phyloP scores from a whole-genome alignment of 2,888 invertebrate genomes.

The Formica aserva region DNA sequence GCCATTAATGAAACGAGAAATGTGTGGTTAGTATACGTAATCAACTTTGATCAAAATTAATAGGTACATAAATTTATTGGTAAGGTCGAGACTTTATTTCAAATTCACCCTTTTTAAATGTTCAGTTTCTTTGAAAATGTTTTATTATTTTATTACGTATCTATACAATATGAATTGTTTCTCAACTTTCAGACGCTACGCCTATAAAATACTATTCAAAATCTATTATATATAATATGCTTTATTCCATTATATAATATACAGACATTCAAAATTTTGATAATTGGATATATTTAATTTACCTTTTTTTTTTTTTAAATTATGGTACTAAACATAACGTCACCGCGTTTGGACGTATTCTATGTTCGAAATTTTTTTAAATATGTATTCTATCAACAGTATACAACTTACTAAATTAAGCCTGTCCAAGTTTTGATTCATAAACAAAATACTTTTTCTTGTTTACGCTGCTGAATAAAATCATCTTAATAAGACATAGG shows the following conservation, averaged over 20 bases:
- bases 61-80: not conserved
- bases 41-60: conserved; percentile 31
- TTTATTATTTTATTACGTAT: conserved; percentile 2
- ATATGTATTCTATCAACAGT: conserved; percentile 25
- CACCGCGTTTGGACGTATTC: conserved; percentile 14
- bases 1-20: conserved; percentile 91
- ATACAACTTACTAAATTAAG: conserved; percentile 11
- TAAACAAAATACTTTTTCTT: not conserved
- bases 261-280: conserved; percentile 31
- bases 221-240: conserved; percentile 12
- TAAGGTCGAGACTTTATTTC: conserved; percentile 4
- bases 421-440: conserved; percentile 29
- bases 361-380: conserved; percentile 16
- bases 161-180: not conserved
- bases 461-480: not conserved
- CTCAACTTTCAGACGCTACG: conserved; percentile 1
- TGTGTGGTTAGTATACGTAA: conserved; percentile 90
- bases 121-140: not conserved
- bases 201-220: conserved; percentile 25
- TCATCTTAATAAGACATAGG: not conserved
- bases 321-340: conserved; percentile 59
- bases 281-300: conserved; percentile 38
- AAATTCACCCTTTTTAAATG: conserved; percentile 2
- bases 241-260: conserved; percentile 34
- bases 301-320: conserved; percentile 19